Evolutionary conservation across 2,797 vertebrate genomes (phyloP).

Genomic region (Neomorphus geoffroyi): DNA sequence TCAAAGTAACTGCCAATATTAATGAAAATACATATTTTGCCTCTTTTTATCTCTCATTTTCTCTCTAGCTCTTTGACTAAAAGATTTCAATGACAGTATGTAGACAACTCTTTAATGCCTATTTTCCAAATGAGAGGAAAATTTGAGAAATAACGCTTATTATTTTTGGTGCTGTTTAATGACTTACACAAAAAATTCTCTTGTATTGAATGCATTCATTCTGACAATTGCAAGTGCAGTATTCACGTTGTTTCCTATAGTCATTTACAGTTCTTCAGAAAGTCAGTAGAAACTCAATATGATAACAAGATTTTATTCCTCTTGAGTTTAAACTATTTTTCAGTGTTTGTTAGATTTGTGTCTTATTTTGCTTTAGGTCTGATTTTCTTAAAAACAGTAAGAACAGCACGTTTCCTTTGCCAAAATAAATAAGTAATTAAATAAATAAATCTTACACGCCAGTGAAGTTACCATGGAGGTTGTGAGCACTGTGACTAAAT

Average conservation of each 20-base stretch:
- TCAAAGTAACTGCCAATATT: background rate
- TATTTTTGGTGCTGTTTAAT: background rate
- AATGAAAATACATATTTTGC: background rate
- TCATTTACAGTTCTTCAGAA: background rate
- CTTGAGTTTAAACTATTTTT: background rate
- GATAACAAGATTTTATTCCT: background rate
- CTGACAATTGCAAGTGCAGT: background rate
- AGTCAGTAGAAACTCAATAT: background rate
- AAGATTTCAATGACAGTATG: background rate
- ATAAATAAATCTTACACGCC: background rate
- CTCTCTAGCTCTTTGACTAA: background rate
- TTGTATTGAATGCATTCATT: background rate
- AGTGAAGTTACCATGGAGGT: background rate
- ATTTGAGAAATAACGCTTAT: background rate
- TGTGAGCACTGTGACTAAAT: background rate
- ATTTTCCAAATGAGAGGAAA: background rate
- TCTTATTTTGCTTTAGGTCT: background rate
- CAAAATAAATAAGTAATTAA: background rate
- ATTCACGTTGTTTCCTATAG: background rate
- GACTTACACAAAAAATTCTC: background rate
- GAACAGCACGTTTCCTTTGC: background rate
- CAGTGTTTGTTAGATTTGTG: background rate
- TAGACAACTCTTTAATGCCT: background rate
- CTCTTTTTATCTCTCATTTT: background rate
- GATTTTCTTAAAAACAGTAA: background rate